Conservation (phyloP, 2,113 vertebrate genomes). For the Amphiprion ocellaris region DNA sequence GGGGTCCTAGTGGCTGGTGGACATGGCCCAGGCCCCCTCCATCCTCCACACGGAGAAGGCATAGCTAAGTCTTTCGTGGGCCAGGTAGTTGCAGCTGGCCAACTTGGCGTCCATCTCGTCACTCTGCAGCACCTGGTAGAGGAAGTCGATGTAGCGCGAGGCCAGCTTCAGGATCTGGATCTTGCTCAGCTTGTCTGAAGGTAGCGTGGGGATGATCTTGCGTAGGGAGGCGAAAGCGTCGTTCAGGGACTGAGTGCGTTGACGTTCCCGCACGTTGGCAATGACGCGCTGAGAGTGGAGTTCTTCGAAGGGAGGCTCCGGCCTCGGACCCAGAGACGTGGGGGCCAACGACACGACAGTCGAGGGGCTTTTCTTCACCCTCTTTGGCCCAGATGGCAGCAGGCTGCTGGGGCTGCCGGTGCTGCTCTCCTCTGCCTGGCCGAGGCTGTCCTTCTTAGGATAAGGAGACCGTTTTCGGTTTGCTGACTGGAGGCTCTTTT, state of each 20-base stretch:
- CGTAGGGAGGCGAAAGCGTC: slow-evolving; percentile 91
- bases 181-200: slow-evolving; percentile 93
- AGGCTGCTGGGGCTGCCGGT: slow-evolving; percentile 72
- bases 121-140: slow-evolving; percentile 93
- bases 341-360: slow-evolving; percentile 75
- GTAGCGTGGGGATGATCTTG: slow-evolving; percentile 92
- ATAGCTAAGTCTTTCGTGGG: slow-evolving; percentile 92
- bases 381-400: slow-evolving; percentile 75
- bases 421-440: slow-evolving; percentile 73
- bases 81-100: slow-evolving; percentile 91
- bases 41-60: slow-evolving; percentile 94
- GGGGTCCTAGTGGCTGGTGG: slow-evolving; percentile 87
- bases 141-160: slow-evolving; percentile 92
- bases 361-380: slow-evolving; percentile 79
- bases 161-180: slow-evolving; percentile 93
- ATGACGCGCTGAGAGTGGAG: slow-evolving; percentile 90
- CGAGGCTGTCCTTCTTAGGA: slow-evolving; percentile 73
- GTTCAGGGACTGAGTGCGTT: slow-evolving; percentile 91
- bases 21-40: slow-evolving; percentile 94
- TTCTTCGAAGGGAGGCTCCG: slow-evolving; percentile 87
- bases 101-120: slow-evolving; percentile 91
- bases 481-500: slow-evolving; percentile 75
- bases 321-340: slow-evolving; percentile 77
- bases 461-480: slow-evolving; percentile 85
- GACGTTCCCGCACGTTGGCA: slow-evolving; percentile 91